Evolutionary conservation across 92 coral and sea anemone genomes (phyloP), one percentile per base, ranked within the genome.

Genomic region (Phenganax marumi): DNA sequence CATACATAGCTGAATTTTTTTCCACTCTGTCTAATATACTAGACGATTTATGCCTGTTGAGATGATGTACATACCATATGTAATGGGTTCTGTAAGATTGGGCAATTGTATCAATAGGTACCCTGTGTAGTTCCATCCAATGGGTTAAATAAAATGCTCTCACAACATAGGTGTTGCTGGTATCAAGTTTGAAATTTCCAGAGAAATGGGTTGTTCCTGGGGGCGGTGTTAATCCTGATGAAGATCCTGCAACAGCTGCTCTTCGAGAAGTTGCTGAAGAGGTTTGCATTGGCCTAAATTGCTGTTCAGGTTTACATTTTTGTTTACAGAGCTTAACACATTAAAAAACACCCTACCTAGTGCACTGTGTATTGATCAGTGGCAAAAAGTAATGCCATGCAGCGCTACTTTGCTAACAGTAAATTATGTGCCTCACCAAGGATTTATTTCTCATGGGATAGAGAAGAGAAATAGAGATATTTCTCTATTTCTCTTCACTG

Each of bases 131-230:
- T 33, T 33, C 43, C 43, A 33, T 33, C 3, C 43, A 33, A 1
- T 33, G 43, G 43, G 43, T 1, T 33, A 33, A 33, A 33, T 33
- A 33, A 0, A 33, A 1, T 33, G 43, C 5, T 33, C 43, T 33
- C 43, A 5, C 84, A 39, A 39, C 49, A 73, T 77, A 95, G 98
- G 98, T 95, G 24, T 84, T 95, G 51, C 84, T 95, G 77, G 96
- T 95, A 26, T 92, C 98, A 47, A 95, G 98, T 70, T 90, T 88
- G 19, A 90, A 90, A 73, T 85, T 84, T 61, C 98, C 98, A 46
- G 97, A 91, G 66, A 93, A 83, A 72, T 95, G 98, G 98, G 93
- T 95, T 77, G 98, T 95, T 3, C 98, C 98, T 39, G 91, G 97
- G 81, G 98, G 98, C 53, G 98, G 98, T 52, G 90, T 95, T 23